Conservation (phyloP, 2,113 vertebrate species). For the Tringa solitaria region DNA sequence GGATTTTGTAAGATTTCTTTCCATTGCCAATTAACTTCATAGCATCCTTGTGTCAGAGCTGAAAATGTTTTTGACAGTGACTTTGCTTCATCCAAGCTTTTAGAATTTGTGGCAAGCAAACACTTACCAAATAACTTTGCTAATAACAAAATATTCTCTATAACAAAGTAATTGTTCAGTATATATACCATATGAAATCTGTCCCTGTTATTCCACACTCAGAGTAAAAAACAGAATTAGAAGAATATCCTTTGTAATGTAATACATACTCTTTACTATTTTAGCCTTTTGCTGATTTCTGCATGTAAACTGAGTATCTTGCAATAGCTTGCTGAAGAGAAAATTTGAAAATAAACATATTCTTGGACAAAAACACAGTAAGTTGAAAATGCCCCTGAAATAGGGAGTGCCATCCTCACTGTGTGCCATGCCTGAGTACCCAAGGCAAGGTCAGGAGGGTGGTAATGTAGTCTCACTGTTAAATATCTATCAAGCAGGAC, state of each 20-base stretch:
- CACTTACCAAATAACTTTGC: not conserved
- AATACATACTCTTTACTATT: not conserved
- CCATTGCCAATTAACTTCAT: conserved; percentile 56
- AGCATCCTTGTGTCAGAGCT: conserved; percentile 1
- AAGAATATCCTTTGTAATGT: not conserved
- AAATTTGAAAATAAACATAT: not conserved
- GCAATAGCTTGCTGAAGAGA: not conserved
- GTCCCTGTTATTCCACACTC: not conserved
- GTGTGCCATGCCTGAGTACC: not conserved
- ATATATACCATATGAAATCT: not conserved
- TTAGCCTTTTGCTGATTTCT: not conserved
- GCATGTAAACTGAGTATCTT: not conserved
- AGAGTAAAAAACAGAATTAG: not conserved
- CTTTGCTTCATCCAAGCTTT: not conserved
- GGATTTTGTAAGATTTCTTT: conserved; percentile 60
- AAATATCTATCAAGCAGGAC: not conserved
- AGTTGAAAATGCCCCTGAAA: not conserved
- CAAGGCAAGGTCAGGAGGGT: not conserved
- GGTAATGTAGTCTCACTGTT: not conserved
- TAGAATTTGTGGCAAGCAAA: not conserved
- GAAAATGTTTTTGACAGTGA: not conserved
- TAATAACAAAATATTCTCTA: not conserved
- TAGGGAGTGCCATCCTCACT: not conserved
- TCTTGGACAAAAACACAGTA: not conserved
- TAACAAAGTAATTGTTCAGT: not conserved